Percentiles rank a stretch among this genome's conserved stretches.
Evolutionary conservation across 2,888 invertebrate species (phyloP).

Genomic region (Lymantria dispar): DNA sequence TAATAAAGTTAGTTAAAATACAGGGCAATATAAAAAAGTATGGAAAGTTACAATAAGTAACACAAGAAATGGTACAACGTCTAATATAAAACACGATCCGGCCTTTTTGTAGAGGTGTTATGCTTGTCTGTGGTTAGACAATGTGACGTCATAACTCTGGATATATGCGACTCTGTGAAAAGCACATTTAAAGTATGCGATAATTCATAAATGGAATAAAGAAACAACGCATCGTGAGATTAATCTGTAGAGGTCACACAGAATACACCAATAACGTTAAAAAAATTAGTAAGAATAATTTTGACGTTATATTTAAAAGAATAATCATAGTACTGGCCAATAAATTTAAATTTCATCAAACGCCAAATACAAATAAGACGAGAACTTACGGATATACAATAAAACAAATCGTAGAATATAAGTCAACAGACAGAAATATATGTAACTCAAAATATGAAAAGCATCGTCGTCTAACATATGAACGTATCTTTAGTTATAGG

Average conservation of each 20-base stretch:
- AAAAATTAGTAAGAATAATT: background rate
- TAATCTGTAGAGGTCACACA: slow-evolving; percentile 22
- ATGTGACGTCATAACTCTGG: slow-evolving; percentile 33
- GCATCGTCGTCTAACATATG: slow-evolving; percentile 12
- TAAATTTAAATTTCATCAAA: slow-evolving; percentile 3
- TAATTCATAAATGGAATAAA: slow-evolving; percentile 29
- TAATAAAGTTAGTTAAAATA: slow-evolving; percentile 28
- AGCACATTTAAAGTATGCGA: slow-evolving; percentile 49
- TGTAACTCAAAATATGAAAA: slow-evolving; percentile 14
- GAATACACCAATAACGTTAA: slow-evolving; percentile 13
- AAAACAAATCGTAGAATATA: slow-evolving; percentile 9
- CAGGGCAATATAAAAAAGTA: slow-evolving; percentile 18
- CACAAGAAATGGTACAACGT: slow-evolving; percentile 26
- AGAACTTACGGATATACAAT: slow-evolving; percentile 13
- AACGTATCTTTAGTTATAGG: slow-evolving; percentile 39
- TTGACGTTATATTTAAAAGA: background rate
- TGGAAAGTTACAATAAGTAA: slow-evolving; percentile 33
- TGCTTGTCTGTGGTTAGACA: slow-evolving; percentile 26
- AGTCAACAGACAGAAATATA: slow-evolving; percentile 16
- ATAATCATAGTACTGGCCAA: background rate
- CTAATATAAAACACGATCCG: slow-evolving; percentile 17
- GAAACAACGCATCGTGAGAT: slow-evolving; percentile 25
- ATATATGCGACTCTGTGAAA: slow-evolving; percentile 45
- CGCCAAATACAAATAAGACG: slow-evolving; percentile 21
- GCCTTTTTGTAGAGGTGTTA: slow-evolving; percentile 34